These are phyloP conservation scores for Venturia canescens DNA, from an alignment of 1,140 invertebrate species.

Conservation along the genomic window DNA sequence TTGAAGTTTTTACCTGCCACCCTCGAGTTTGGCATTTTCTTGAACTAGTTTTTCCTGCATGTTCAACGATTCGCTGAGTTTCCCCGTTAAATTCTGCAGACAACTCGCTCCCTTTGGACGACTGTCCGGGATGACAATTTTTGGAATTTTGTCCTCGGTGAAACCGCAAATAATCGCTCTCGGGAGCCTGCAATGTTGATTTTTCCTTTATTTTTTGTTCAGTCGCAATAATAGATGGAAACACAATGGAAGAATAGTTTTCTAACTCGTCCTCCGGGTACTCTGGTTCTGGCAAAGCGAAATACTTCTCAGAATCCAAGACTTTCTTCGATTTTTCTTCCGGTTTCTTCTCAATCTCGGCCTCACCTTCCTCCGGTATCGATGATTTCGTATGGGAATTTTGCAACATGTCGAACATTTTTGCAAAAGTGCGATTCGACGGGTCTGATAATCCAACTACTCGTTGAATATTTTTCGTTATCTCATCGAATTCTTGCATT, in stretches of 20 bases:
- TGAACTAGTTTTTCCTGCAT: constrained; percentile 80
- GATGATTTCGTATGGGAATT: constrained; percentile 47
- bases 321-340: constrained; percentile 9
- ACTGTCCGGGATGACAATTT: constrained; percentile 70
- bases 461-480: constrained; percentile 67
- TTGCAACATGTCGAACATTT: constrained; percentile 62
- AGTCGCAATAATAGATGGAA: background rate
- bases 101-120: constrained; percentile 58
- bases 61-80: constrained; percentile 79
- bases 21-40: constrained; percentile 81
- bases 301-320: constrained; percentile 50
- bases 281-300: constrained; percentile 62
- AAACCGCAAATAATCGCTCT: constrained; percentile 70
- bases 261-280: constrained; percentile 70
- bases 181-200: constrained; percentile 62
- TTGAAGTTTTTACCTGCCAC: constrained; percentile 72
- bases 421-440: constrained; percentile 58
- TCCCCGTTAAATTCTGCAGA: constrained; percentile 73
- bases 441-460: constrained; percentile 66
- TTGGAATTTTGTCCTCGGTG: constrained; percentile 68
- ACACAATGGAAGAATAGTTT: background rate
- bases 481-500: constrained; percentile 67
- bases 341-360: constrained; percentile 6
- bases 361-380: constrained; percentile 25
- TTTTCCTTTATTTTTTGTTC: background rate